Base-by-base conservation (phyloP, 2,797 vertebrate species). In the Novumbra hubbsi region DNA sequence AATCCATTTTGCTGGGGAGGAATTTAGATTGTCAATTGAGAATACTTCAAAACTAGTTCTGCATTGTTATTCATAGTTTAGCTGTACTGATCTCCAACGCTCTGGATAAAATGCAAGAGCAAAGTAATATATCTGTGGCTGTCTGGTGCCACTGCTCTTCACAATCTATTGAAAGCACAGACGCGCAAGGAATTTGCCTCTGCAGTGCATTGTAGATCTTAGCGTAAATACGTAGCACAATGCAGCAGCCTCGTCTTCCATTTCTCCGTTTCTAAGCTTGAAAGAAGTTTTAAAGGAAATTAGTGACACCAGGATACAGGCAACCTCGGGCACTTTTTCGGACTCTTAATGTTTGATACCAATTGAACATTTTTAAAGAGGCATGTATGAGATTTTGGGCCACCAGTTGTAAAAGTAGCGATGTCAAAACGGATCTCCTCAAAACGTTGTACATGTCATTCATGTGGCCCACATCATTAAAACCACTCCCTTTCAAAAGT, bases 51-150 rank as follows among this genome's bases (percentile, higher is more conserved):
- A 60, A 49, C 32, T 74, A 41, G 21, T 48, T 41, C 17, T 50
- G 65, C 71, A 77, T 78, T 67, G 48, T 73, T 60, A 60, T 24
- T 60, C 55, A 60, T 60, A 60, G 55, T 60, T 60, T 24, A 24
- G 21, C 55, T 24, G 21, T 27, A 60, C 9, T 24, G 55, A 60
- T 60, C 21, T 1, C 19, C 21, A 21, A 3, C 9, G 24, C 21
- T 60, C 55, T 21, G 24, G 24, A 24, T 24, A 24, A 77, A 66
- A 73, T 16, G 30, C 57, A 34, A 73, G 27, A 55, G 52, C 32
- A 49, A 14, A 77, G 28, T 28, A 0, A 64, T 5, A 64, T 28
- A 28, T 64, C 28, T 17, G 15, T 2, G 16, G 28, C 4, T 28
- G 27, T 27, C 62, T 64, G 15, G 21, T 30, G 62, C 15, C 62